A percentile compares a stretch with the other conserved stretches of the same genome.
phyloP scores from a whole-genome alignment of 2,113 vertebrate species.

The human region GRCh38 chr7:5682001-5682500 shows the following conservation, averaged over 20 bases:
- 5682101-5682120: accelerated
- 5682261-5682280: neutral
- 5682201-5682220: neutral
- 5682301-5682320: no score
- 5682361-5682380: neutral
- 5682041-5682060: neutral
- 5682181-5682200: neutral
- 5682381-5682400: neutral
- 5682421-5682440: no score
- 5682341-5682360: neutral
- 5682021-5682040: neutral
- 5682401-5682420: no score
- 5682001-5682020: neutral
- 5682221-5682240: neutral
- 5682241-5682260: neutral
- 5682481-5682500: no score
- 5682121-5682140: neutral
- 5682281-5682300: neutral
- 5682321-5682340: neutral
- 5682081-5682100: neutral
- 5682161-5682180: neutral
- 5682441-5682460: no score
- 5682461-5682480: no score
- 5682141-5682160: neutral
- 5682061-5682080: neutral